Conservation (phyloP, 2,797 vertebrate species). For the Rhinichthys osculus region DNA sequence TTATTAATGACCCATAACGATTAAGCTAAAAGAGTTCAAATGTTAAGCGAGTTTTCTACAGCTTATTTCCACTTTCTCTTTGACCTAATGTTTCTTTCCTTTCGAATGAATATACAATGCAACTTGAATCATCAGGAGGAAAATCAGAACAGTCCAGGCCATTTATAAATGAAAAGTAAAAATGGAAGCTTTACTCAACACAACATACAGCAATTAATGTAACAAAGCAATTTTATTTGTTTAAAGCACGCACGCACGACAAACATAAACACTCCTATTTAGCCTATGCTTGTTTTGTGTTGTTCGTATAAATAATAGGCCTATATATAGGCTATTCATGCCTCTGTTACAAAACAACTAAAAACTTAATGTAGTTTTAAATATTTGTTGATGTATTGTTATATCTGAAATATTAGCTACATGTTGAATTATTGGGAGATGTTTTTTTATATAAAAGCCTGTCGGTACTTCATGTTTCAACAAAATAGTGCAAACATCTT, state of each 20-base stretch:
- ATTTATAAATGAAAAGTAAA: not conserved
- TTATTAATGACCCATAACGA: no score
- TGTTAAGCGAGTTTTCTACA: not conserved
- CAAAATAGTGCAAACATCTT: not conserved
- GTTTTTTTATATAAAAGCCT: not conserved
- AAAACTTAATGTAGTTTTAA: not conserved
- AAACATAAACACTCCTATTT: not conserved
- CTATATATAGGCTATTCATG: not conserved
- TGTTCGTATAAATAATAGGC: not conserved
- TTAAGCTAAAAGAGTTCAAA: not conserved
- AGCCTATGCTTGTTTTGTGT: not conserved
- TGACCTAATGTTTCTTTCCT: not conserved
- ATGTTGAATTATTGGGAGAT: not conserved
- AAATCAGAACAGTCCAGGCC: not conserved
- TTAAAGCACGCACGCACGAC: not conserved
- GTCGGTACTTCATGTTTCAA: not conserved
- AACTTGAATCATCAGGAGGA: not conserved
- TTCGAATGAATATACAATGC: not conserved
- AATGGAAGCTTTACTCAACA: not conserved
- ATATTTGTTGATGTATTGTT: not conserved
- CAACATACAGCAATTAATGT: not conserved
- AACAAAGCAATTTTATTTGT: not conserved
- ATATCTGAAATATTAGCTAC: not conserved
- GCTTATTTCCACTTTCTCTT: not conserved
- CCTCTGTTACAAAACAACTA: not conserved